Base-by-base conservation (phyloP, 1,140 invertebrate genomes). In the Cyclargus thomasi region DNA sequence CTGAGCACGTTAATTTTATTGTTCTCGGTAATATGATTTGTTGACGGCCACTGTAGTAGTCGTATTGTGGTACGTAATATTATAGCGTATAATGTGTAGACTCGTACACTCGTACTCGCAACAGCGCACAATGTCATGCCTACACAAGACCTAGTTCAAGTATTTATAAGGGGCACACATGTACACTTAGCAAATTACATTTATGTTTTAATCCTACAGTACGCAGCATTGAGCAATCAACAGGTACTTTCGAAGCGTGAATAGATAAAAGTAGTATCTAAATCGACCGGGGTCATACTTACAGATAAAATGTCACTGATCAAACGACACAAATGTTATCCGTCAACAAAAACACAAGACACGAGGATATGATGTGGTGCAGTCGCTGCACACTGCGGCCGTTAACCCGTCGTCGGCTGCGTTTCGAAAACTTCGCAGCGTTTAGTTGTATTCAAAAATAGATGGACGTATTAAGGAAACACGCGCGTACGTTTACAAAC, bases 381-480 rank as follows among this genome's bases (percentile, higher is more conserved):
- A 78, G 80, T 73, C 80, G 83, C 81, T 80, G 83, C 81, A 86
- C 81, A 81, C 80, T 72, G 82, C 76, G 85, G 85, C 78, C 85
- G 85, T 88, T 88, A 73, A 88, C 85, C 85, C 85, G 82, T 80
- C 75, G 77, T 73, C 79, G 76, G 81, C 75, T 85, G 83, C 85
- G 87, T 90, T 88, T 88, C 83, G 85, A 88, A 90, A 88, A 90
- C 83, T 87, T 85, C 77, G 79, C 82, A 76, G 79, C 79, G 85
- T 85, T 87, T 85, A 84, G 82, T 86, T 47, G 83, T 87, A 90
- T 83, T 88, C 87, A 88, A 88, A 90, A 90, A 90, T 90, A 90
- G 87, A 88, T 78, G 77, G 84, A 85, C 77, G 70, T 73, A 78
- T 67, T 80, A 69, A 74, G 14, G 70, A 74, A 75, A 83, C 77